These are phyloP conservation scores for Umimayanthus kanabou DNA, from an alignment of 92 coral and sea anemone genomes.

Conservation along the genomic window DNA sequence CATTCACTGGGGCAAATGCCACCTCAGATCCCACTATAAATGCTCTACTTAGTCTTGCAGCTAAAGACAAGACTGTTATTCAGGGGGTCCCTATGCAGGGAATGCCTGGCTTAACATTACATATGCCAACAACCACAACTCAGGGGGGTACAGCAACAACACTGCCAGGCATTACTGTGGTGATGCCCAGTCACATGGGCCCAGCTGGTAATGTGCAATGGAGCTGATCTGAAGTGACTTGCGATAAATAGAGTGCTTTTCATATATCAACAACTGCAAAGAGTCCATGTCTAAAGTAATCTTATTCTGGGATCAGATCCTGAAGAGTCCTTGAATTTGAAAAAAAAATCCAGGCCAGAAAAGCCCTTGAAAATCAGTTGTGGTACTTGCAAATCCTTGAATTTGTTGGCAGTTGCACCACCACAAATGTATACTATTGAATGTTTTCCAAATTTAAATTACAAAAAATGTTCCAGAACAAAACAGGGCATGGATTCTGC, in stretches of 20 bases:
- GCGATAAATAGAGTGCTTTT: not conserved
- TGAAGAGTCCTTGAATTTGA: too few species aligned
- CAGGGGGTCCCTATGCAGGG: slow-evolving; percentile 68
- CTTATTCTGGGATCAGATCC: not conserved
- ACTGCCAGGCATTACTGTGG: slow-evolving; percentile 81
- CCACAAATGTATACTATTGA: too few species aligned
- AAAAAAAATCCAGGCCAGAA: too few species aligned
- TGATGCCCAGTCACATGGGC: slow-evolving; percentile 82
- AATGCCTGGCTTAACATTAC: slow-evolving; percentile 67
- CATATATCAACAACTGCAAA: not conserved
- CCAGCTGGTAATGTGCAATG: slow-evolving; percentile 63
- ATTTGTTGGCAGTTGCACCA: too few species aligned
- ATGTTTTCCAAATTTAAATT: too few species aligned
- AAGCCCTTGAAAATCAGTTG: not conserved
- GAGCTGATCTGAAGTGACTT: slow-evolving; percentile 4
- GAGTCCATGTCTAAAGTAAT: not conserved
- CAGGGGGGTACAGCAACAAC: slow-evolving; percentile 60
- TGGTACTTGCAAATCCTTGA: too few species aligned
- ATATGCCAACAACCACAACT: slow-evolving; percentile 46
- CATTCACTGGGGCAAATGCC: slow-evolving; percentile 67
- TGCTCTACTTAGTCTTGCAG: slow-evolving; percentile 86
- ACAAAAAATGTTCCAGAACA: too few species aligned
- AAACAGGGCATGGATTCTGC: too few species aligned
- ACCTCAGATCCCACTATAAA: slow-evolving; percentile 96
- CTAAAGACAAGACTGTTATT: slow-evolving; percentile 80